A percentile compares a stretch with the other conserved stretches of the same genome.
Evolutionary conservation across 2,888 invertebrate genomes (phyloP).

Genomic region (Harpagoxenus sublaevis): DNA sequence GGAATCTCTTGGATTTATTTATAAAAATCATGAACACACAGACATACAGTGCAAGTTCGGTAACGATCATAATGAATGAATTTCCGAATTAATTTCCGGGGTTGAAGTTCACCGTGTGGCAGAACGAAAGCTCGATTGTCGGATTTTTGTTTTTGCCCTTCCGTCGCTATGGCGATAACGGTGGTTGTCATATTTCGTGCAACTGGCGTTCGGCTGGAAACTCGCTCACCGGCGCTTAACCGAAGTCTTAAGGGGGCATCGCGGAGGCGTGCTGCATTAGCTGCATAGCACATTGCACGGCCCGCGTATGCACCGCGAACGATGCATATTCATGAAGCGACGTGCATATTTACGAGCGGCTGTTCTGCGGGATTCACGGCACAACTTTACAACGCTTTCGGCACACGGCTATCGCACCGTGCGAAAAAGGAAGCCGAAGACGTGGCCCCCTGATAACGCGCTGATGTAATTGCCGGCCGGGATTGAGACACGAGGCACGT

Average conservation of each 20-base stretch:
- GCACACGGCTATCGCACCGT: slow-evolving; percentile 57
- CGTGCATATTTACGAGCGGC: slow-evolving; percentile 80
- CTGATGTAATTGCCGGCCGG: slow-evolving; percentile 40
- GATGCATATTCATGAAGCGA: slow-evolving; percentile 77
- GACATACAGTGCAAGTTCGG: not conserved
- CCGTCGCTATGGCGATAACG: slow-evolving; percentile 49
- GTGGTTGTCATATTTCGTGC: slow-evolving; percentile 68
- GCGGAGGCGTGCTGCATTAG: slow-evolving; percentile 56
- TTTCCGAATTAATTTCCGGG: slow-evolving; percentile 20
- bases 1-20: not conserved
- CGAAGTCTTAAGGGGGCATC: slow-evolving; percentile 66
- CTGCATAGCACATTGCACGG: slow-evolving; percentile 57
- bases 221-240: slow-evolving; percentile 52
- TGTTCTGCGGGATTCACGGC: slow-evolving; percentile 76
- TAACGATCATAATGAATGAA: not conserved
- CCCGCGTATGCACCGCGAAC: slow-evolving; percentile 73
- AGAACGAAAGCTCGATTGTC: slow-evolving; percentile 1
- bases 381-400: slow-evolving; percentile 77
- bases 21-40: not conserved
- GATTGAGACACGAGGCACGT: slow-evolving; percentile 56
- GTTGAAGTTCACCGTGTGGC: not conserved
- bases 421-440: slow-evolving; percentile 62
- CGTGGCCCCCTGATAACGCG: slow-evolving; percentile 42
- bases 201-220: slow-evolving; percentile 55
- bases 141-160: slow-evolving; percentile 51